Conservation (phyloP, 1,140 invertebrate genomes). For the Gonatopus flavifemur region DNA sequence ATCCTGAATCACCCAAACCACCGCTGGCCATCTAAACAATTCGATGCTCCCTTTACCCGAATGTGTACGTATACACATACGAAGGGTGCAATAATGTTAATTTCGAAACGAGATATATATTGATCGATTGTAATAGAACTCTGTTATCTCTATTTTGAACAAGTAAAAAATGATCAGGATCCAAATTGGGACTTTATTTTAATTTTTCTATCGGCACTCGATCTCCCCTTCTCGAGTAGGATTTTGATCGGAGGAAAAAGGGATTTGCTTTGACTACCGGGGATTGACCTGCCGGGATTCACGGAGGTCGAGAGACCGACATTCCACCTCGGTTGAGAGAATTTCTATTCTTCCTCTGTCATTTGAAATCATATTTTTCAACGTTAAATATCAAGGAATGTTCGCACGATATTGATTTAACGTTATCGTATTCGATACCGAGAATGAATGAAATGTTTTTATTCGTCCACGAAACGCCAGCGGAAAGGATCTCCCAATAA, state of each 20-base stretch:
- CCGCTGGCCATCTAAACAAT: too few species aligned
- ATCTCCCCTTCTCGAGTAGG: conserved; percentile 27
- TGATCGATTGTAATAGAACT: too few species aligned
- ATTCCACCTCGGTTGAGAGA: conserved; percentile 4
- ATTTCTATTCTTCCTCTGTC: conserved; percentile 18
- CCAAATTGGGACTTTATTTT: conserved; percentile 26
- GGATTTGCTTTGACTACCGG: too few species aligned
- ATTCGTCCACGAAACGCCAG: conserved; percentile 30
- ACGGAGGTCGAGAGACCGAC: conserved; percentile 21
- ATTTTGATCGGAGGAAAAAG: conserved; percentile 25
- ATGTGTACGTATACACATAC: background rate
- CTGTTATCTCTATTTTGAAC: too few species aligned
- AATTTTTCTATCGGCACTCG: conserved; percentile 30
- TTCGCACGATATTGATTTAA: too few species aligned
- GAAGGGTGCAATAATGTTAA: background rate
- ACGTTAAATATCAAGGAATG: too few species aligned
- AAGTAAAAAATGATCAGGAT: too few species aligned
- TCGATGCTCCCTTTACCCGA: too few species aligned
- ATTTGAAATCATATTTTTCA: too few species aligned
- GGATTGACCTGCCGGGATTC: conserved; percentile 32
- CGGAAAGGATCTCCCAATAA: conserved; percentile 35
- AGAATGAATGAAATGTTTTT: conserved; percentile 43
- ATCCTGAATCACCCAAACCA: conserved; percentile 25
- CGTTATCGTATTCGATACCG: too few species aligned
- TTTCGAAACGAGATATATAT: too few species aligned